These are phyloP conservation scores for Drosophila longiperda DNA, from an alignment of 2,888 invertebrate genomes.

Conservation along the genomic window DNA sequence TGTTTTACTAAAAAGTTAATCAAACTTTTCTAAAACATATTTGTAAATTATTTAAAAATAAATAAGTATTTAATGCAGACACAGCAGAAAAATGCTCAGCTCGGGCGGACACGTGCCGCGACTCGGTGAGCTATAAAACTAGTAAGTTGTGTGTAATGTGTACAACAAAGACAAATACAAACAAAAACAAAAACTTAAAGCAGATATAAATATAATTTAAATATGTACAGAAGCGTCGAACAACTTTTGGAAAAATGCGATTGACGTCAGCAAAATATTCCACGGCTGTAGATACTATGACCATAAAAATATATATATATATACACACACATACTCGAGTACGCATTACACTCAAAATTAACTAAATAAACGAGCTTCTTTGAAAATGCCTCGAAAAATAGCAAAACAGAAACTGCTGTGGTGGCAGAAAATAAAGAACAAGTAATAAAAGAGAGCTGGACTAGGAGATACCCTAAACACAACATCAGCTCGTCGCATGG, in stretches of 20 bases:
- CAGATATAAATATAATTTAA: slow-evolving; percentile 42
- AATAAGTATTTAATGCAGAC: slow-evolving; percentile 43
- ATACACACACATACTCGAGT: slow-evolving; percentile 3
- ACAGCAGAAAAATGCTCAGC: slow-evolving; percentile 40
- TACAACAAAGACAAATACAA: slow-evolving; percentile 6
- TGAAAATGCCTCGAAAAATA: slow-evolving; percentile 54
- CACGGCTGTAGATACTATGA: slow-evolving; percentile 60
- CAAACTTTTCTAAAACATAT: background rate
- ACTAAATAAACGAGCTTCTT: slow-evolving; percentile 61
- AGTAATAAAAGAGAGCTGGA: background rate
- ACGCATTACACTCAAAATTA: slow-evolving; percentile 72
- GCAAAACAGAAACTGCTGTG: slow-evolving; percentile 44
- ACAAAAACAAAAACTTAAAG: slow-evolving; percentile 35
- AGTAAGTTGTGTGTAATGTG: slow-evolving; percentile 11
- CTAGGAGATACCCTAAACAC: background rate
- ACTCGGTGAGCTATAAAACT: slow-evolving; percentile 27
- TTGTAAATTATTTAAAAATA: slow-evolving; percentile 43
- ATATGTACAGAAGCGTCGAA: slow-evolving; percentile 44
- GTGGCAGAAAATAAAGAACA: slow-evolving; percentile 56
- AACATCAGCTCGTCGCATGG: background rate
- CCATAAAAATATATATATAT: slow-evolving; percentile 9
- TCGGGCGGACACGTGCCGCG: slow-evolving; percentile 69
- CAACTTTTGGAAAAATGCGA: slow-evolving; percentile 76
- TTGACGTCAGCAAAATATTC: slow-evolving; percentile 79
- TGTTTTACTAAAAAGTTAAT: background rate